These are phyloP conservation scores for Cassiopea xamachana DNA, from an alignment of 30 jellyfish, hydroid and myxozoan species.

Conservation along the genomic window DNA sequence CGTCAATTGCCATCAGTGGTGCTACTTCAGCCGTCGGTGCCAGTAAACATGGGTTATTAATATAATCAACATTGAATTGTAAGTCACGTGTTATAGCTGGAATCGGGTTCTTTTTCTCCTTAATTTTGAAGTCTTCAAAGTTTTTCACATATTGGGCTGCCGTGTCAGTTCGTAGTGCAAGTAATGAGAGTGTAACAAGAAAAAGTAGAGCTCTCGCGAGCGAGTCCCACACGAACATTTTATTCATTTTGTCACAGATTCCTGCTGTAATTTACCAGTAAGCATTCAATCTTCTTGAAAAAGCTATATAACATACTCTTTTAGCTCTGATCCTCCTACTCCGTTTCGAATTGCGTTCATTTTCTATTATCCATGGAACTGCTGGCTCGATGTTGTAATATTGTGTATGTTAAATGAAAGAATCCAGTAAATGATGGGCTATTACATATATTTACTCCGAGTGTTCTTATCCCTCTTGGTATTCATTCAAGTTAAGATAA, in stretches of 20 bases:
- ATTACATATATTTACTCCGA: too few species aligned
- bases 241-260: neutral
- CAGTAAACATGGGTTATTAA: conserved; percentile 56
- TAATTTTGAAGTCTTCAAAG: conserved; percentile 55
- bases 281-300: neutral
- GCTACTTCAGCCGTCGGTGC: conserved; percentile 70
- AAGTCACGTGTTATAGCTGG: conserved; percentile 65
- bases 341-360: neutral
- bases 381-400: neutral
- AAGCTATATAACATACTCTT: neutral
- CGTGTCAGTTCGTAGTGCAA: neutral
- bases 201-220: neutral
- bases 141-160: conserved; percentile 30
- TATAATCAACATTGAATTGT: conserved; percentile 62
- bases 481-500: too few species aligned
- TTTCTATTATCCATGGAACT: neutral
- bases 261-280: neutral
- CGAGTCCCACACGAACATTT: neutral
- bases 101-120: conserved; percentile 61
- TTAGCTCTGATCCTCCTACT: neutral
- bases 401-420: too few species aligned
- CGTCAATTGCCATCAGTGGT: conserved; percentile 65
- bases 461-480: too few species aligned
- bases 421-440: too few species aligned
- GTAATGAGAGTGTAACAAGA: neutral